These are phyloP conservation scores for Monopterus albus DNA, from an alignment of 2,113 vertebrate genomes.

Conservation along the genomic window DNA sequence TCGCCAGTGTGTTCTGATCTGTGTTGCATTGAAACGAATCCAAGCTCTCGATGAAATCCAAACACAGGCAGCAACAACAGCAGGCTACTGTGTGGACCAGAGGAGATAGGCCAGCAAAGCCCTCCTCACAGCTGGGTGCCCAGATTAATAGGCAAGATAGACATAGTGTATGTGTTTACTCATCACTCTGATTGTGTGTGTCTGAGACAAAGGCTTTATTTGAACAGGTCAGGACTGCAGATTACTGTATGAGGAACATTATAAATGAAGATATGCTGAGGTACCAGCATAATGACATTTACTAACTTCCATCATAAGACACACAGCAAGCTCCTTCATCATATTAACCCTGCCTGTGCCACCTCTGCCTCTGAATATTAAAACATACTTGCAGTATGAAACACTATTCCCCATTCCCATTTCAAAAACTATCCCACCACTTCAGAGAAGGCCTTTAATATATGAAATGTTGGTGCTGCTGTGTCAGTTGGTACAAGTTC, in stretches of 20 bases:
- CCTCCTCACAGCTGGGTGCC: conserved; percentile 79
- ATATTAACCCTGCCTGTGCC: conserved; percentile 34
- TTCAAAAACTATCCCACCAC: conserved; percentile 39
- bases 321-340: conserved; percentile 29
- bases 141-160: conserved; percentile 85
- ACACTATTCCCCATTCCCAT: conserved; percentile 48
- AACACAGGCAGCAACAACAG: conserved; percentile 67
- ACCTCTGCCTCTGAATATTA: conserved; percentile 60
- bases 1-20: conserved; percentile 61
- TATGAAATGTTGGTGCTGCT: conserved; percentile 66
- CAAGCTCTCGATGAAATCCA: conserved; percentile 74
- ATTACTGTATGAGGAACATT: conserved; percentile 61
- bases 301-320: conserved; percentile 44
- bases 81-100: conserved; percentile 63
- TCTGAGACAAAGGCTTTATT: conserved; percentile 65
- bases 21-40: conserved; percentile 58
- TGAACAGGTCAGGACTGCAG: conserved; percentile 61
- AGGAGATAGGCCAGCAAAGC: conserved; percentile 72
- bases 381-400: conserved; percentile 59
- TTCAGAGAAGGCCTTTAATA: conserved; percentile 65
- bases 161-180: conserved; percentile 74
- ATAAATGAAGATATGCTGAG: conserved; percentile 72
- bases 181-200: conserved; percentile 76
- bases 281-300: conserved; percentile 59
- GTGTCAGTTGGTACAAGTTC: conserved; percentile 66